phyloP scores from a whole-genome alignment of 2,888 invertebrate genomes.

The Gryllus longicercus region DNA sequence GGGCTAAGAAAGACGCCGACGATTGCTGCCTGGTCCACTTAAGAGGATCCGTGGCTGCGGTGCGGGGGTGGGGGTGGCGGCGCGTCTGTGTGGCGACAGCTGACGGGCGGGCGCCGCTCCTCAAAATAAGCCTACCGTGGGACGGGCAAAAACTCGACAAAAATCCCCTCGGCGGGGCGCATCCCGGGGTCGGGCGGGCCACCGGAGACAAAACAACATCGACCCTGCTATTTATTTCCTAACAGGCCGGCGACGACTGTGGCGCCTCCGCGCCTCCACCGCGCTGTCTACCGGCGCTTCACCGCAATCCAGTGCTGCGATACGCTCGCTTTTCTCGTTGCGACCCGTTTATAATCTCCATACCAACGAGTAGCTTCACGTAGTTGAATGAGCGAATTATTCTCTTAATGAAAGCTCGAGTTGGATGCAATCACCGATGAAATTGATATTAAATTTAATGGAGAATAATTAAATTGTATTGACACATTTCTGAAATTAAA shows the following conservation, averaged over 20 bases:
- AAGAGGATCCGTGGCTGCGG: not conserved
- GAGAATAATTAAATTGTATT: too few species aligned
- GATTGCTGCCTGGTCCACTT: not conserved
- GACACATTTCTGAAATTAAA: too few species aligned
- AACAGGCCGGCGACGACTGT: not conserved
- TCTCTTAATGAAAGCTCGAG: too few species aligned
- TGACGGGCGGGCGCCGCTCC: not conserved
- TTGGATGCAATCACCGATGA: too few species aligned
- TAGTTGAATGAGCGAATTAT: too few species aligned
- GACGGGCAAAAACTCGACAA: not conserved
- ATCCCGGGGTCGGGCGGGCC: not conserved
- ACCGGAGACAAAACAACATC: slow-evolving; percentile 1
- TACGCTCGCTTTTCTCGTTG: too few species aligned
- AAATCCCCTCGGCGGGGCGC: not conserved
- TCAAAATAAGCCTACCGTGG: slow-evolving; percentile 17
- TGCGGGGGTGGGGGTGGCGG: not conserved
- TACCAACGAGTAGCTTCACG: too few species aligned
- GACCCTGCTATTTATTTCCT: slow-evolving; percentile 9
- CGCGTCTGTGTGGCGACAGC: not conserved
- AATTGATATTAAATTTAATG: too few species aligned
- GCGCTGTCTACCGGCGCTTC: too few species aligned
- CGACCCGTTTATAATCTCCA: too few species aligned
- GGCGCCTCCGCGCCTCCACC: not conserved
- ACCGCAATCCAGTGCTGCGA: too few species aligned
- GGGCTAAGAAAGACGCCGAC: not conserved